These are phyloP conservation scores for Brachionus paranguensis DNA, from an alignment of 1,140 invertebrate genomes.

Conservation along the genomic window DNA sequence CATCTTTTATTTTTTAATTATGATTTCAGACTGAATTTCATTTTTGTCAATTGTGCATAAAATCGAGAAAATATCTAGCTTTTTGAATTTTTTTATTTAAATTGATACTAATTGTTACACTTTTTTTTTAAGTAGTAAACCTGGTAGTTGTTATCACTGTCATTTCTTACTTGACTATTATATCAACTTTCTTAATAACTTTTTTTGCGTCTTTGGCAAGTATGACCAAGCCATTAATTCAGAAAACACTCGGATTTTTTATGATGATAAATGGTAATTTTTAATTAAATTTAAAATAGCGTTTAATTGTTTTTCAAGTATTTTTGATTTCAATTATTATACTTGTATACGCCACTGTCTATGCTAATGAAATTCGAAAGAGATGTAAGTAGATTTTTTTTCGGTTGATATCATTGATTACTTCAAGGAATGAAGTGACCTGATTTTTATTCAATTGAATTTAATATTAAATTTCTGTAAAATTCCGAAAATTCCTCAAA, in stretches of 20 bases:
- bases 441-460: neutral
- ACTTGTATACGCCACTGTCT: neutral
- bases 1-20: no score
- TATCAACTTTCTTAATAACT: neutral
- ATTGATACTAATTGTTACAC: neutral
- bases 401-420: neutral
- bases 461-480: neutral
- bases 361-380: neutral
- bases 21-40: no score
- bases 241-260: neutral
- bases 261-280: slow-evolving; percentile 24
- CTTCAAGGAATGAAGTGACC: neutral
- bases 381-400: neutral
- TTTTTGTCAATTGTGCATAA: no score
- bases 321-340: slow-evolving; percentile 2
- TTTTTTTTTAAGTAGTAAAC: neutral
- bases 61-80: no score
- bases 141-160: neutral
- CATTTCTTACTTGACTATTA: neutral
- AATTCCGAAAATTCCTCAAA: slow-evolving; percentile 29
- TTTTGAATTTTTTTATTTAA: no score
- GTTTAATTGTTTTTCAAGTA: neutral
- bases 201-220: neutral
- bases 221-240: neutral
- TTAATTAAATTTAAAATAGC: neutral